Base-by-base conservation (phyloP, 1,140 invertebrate genomes). In the Drosophila sp. region DNA sequence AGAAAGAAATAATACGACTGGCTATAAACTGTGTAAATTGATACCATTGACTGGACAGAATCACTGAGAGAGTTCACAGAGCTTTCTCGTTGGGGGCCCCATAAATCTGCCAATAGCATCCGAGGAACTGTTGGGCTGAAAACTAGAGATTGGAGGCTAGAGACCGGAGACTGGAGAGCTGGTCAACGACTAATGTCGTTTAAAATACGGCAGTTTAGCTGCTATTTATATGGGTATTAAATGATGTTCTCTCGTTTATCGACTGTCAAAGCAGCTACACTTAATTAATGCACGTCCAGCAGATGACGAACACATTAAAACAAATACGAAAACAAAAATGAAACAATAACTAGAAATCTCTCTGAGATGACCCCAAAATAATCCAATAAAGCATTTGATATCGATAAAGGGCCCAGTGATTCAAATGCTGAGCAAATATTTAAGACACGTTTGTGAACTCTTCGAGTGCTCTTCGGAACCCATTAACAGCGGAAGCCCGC, bases 211-310 rank as follows among this genome's bases (percentile, higher is more conserved):
- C 81, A 80, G 69, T 58, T 84, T 80, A 57, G 82, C 65, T 86
- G 80, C 80, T 51, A 84, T 83, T 83, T 84, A 80, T 77, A 84
- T 80, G 76, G 80, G 77, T 80, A 80, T 83, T 78, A 72, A 80
- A 75, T 65, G 78, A 63, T 11, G 78, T 61, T 80, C 43, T 58
- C 46, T 79, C 57, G 41, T 21, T 80, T 72, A 76, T 72, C 71
- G 46, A 67, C 46, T 75, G 69, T 63, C 70, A 43, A 48, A 54
- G 41, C 45, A 32, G 38, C 43, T 51, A 53, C 36, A 40, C 70
- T 59, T 84, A 84, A 84, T 86, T 84, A 80, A 84, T 77, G 81
- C 72, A 32, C 66, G 51, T 40, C 8, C 50, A 41, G 32, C 45
- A 43, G 36, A 65, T 69, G 48, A 78, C 69, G 53, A 75, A 83